Evolutionary conservation across 2,797 vertebrate genomes (phyloP).

Genomic region (Tympanoctomys barrerae): DNA sequence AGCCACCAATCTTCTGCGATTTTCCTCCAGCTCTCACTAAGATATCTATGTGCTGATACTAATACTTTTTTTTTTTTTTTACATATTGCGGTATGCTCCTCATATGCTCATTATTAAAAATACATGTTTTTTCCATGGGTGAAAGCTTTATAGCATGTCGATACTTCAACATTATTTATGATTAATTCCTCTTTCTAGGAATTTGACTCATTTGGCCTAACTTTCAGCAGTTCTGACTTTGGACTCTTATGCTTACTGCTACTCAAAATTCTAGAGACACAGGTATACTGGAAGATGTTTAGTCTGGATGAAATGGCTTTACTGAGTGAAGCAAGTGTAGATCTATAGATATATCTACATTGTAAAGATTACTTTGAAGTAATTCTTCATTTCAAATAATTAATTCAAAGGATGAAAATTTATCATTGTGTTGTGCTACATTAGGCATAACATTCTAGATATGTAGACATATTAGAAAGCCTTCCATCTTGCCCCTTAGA

Average conservation of each 20-base stretch:
- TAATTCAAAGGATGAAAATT: not conserved
- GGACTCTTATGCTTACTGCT: not conserved
- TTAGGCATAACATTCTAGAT: not conserved
- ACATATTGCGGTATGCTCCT: not conserved
- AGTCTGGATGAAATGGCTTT: constrained; percentile 18
- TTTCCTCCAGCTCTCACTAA: constrained; percentile 31
- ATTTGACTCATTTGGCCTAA: not conserved
- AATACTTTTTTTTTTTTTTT: constrained; percentile 32
- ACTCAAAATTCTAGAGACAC: not conserved
- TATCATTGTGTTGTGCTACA: not conserved
- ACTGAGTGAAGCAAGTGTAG: not conserved
- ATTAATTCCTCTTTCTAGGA: constrained; percentile 47
- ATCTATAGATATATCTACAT: not conserved
- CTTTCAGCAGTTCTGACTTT: constrained; percentile 48
- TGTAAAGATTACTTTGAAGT: constrained; percentile 39
- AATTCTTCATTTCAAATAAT: constrained; percentile 42
- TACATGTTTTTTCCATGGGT: not conserved
- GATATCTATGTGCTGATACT: not conserved
- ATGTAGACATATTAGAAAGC: not conserved
- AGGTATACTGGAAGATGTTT: not conserved
- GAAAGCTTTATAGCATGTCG: constrained; percentile 24
- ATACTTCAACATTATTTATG: not conserved
- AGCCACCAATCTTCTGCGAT: not conserved
- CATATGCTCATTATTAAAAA: constrained; percentile 46
- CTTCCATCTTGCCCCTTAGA: not conserved